Evolutionary conservation across 2,113 vertebrate genomes (phyloP).

Genomic region (Alligator sinensis): DNA sequence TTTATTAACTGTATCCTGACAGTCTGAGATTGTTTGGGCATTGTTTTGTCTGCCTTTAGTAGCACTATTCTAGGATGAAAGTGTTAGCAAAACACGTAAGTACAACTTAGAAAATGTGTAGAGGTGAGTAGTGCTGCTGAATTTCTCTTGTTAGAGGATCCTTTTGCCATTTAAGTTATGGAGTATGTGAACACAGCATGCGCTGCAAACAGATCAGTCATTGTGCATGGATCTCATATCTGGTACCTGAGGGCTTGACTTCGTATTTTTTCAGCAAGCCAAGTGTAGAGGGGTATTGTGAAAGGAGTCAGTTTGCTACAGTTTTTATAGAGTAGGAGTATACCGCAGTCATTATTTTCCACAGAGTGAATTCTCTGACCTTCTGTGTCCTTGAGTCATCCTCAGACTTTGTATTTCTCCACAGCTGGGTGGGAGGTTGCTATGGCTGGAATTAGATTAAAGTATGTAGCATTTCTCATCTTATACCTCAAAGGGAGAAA

Average conservation of each 20-base stretch:
- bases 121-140: not conserved
- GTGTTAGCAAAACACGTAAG: not conserved
- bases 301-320: not conserved
- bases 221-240: not conserved
- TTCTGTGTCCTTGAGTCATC: not conserved
- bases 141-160: not conserved
- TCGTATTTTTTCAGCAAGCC: not conserved
- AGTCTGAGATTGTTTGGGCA: not conserved
- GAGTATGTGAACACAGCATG: rapidly evolving
- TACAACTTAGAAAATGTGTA: not conserved
- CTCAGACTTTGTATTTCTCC: not conserved
- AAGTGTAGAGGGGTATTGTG: not conserved
- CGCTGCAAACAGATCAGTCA: not conserved
- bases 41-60: not conserved
- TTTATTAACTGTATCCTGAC: not conserved
- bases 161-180: not conserved
- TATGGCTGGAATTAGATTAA: not conserved
- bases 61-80: not conserved
- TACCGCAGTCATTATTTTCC: not conserved
- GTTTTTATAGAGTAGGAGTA: not conserved
- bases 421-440: not conserved
- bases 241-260: not conserved
- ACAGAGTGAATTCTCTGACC: not conserved
- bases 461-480: not conserved
- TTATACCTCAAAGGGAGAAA: not conserved